Conservation (phyloP, 2,888 invertebrate species). For the Nycteola revayana region DNA sequence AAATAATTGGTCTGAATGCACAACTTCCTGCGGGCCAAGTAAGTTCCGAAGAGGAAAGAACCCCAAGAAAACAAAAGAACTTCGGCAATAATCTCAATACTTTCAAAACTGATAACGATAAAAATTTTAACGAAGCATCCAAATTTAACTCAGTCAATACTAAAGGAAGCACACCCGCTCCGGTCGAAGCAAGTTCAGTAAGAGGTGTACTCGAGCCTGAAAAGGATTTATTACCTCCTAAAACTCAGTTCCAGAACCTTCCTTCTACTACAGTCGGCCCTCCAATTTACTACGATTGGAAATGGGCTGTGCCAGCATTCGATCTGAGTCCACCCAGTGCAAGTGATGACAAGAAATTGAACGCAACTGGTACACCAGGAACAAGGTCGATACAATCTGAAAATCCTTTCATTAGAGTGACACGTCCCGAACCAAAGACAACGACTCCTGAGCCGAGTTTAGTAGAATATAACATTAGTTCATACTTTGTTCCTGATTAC, state of each 20-base stretch:
- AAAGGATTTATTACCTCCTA: conserved; percentile 78
- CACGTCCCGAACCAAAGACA: conserved; percentile 51
- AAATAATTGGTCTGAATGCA: conserved; percentile 63
- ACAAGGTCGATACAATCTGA: conserved; percentile 44
- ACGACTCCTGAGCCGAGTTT: conserved; percentile 48
- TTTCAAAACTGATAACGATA: conserved; percentile 49
- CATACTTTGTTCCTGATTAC: conserved; percentile 83
- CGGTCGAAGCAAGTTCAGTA: conserved; percentile 10
- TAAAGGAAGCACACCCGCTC: conserved; percentile 35
- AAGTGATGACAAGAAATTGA: conserved; percentile 51
- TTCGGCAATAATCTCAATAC: conserved; percentile 51
- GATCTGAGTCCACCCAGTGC: conserved; percentile 80
- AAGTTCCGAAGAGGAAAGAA: conserved; percentile 65
- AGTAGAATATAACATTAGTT: conserved; percentile 81
- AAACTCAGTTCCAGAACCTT: conserved; percentile 59
- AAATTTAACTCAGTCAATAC: conserved; percentile 57
- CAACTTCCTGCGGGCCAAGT: conserved; percentile 64
- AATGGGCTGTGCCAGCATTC: conserved; percentile 84
- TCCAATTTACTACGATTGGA: conserved; percentile 85
- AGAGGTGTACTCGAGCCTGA: conserved; percentile 43
- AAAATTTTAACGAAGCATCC: conserved; percentile 41
- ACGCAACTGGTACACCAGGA: conserved; percentile 37
- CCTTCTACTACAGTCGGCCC: conserved; percentile 82
- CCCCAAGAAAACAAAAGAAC: conserved; percentile 56
- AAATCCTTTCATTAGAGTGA: conserved; percentile 59